Evolutionary conservation across 1,140 invertebrate genomes (phyloP), one percentile per base, ranked within the genome.

Genomic region (Oscheius sp.): DNA sequence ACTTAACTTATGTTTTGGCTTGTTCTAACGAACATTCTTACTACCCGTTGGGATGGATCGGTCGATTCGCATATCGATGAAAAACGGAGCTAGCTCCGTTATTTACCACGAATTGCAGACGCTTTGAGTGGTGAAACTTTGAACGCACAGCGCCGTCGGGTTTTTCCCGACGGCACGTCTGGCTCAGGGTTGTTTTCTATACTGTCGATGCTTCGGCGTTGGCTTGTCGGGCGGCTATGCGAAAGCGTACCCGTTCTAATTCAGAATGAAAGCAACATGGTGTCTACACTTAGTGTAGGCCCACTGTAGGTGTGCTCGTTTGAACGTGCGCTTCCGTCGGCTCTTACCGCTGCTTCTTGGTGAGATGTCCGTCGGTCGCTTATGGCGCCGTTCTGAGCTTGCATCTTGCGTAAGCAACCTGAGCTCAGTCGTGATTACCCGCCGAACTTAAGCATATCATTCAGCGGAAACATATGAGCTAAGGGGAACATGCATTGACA

Each of bases 401-500:
- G 38, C n/a, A 42, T 42, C 38, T 42, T 42, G n/a, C 38, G n/a
- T 42, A 10, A 72, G 52, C 32, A 13, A 18, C 28, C 28, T 49
- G 20, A 49, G 87, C 86, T 89, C 88, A 89, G 88, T 87, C 86
- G 87, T 87, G 90, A 90, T 82, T 88, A 91, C 90, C 90, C 90
- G 88, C 90, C 88, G 88, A 91, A 91, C 88, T 91, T 91, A 91
- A 91, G 90, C 91, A 92, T 91, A 91, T 91, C 88, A 91, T 82
- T 91, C 90, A 91, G 90, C 90, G 90, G 90, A 91, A 91, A 90
- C 92, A 92, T 91, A 91, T 89, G 91, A 92, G 92, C 90, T 90
- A 91, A 92, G 90, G 79, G 89, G 89, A 90, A 91, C n/a, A n/a
- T n/a, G n/a, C n/a, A n/a, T n/a, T n/a, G n/a, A n/a, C n/a, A n/a